Conservation (phyloP, 2,888 invertebrate species). For the Eilema griseolum region DNA sequence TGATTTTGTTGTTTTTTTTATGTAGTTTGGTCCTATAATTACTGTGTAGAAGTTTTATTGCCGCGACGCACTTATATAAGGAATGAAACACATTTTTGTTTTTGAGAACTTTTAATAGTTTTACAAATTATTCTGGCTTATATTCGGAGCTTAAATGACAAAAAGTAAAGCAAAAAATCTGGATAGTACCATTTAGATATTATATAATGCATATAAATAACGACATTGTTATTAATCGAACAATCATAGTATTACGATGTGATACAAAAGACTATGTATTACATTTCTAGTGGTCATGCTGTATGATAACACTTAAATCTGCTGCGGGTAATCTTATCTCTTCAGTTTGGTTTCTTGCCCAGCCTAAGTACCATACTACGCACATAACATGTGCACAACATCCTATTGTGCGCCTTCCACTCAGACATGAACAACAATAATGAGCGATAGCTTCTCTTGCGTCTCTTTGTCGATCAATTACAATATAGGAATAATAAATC, state of each 20-base stretch:
- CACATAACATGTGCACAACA: too few species aligned
- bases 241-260: not conserved
- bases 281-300: too few species aligned
- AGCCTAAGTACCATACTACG: constrained; percentile 11
- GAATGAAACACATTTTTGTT: constrained; percentile 21
- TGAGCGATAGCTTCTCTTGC: constrained; percentile 5
- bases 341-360: not conserved
- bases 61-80: constrained; percentile 15
- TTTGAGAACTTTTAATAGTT: constrained; percentile 13
- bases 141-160: too few species aligned
- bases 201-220: constrained; percentile 16
- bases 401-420: too few species aligned
- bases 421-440: constrained; percentile 6
- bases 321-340: too few species aligned
- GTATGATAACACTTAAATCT: too few species aligned
- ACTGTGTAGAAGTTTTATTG: constrained; percentile 17
- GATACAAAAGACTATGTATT: not conserved
- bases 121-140: not conserved
- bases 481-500: constrained; percentile 21
- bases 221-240: constrained; percentile 15
- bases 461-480: constrained; percentile 13
- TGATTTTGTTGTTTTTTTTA: constrained; percentile 5
- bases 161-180: constrained; percentile 8
- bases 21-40: constrained; percentile 18
- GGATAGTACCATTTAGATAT: constrained; percentile 10